These are phyloP conservation scores for Oxystoma pomonae DNA, from an alignment of 2,888 invertebrate genomes.

Conservation along the genomic window DNA sequence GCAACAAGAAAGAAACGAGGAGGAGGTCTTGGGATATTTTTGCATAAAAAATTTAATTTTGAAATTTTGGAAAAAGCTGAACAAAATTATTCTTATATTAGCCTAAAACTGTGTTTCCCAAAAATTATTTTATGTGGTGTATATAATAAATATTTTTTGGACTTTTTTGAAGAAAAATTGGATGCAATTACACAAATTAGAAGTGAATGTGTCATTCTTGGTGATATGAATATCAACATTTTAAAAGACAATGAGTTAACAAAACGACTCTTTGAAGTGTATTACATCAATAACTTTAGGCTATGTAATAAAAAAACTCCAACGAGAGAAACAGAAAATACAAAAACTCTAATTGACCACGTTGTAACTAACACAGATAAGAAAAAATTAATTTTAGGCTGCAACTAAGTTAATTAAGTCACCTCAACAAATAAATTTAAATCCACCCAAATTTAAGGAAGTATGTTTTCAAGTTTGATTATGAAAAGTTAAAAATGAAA, in stretches of 20 bases:
- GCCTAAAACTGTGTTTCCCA: no score
- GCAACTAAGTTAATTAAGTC: neutral
- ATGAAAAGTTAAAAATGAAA: neutral
- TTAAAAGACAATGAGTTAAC: constrained; percentile 27
- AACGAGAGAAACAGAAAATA: neutral
- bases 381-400: neutral
- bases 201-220: neutral
- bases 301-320: neutral
- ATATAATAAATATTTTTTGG: neutral
- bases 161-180: neutral
- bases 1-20: neutral
- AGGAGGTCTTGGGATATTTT: neutral
- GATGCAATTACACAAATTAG: neutral
- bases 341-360: neutral
- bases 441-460: neutral
- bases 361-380: neutral
- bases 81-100: neutral
- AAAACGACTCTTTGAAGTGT: neutral
- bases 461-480: neutral
- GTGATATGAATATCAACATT: constrained; percentile 3
- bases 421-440: neutral
- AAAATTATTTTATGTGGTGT: no score
- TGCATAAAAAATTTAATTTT: neutral
- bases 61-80: constrained; percentile 2
- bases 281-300: neutral